phyloP scores from a whole-genome alignment of 2,113 vertebrate genomes.

The Puffinus mauretanicus region DNA sequence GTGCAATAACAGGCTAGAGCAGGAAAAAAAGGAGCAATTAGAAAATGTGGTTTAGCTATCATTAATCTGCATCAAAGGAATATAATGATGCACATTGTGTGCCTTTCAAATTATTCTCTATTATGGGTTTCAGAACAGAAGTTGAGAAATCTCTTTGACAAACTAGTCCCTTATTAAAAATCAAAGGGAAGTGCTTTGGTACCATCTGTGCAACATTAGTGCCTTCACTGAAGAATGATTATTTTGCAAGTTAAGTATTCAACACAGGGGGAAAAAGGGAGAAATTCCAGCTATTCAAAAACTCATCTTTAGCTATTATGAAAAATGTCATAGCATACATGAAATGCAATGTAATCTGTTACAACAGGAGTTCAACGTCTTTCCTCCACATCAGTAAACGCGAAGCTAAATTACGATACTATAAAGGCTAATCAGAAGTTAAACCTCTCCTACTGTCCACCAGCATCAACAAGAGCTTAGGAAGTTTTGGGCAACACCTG shows the following conservation, averaged over 20 bases:
- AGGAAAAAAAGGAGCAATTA: slow-evolving; percentile 69
- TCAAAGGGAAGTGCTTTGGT: slow-evolving; percentile 75
- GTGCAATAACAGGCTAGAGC: slow-evolving; percentile 39
- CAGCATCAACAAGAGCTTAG: not conserved
- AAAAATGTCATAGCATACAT: slow-evolving; percentile 21
- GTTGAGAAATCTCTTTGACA: slow-evolving; percentile 79
- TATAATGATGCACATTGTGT: slow-evolving; percentile 76
- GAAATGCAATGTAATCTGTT: slow-evolving; percentile 18
- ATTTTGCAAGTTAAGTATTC: slow-evolving; percentile 70
- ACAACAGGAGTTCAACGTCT: not conserved
- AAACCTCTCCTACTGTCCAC: not conserved
- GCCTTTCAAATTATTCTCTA: slow-evolving; percentile 79
- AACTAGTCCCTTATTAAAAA: slow-evolving; percentile 80
- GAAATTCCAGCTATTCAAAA: slow-evolving; percentile 62
- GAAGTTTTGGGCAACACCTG: slow-evolving; percentile 43
- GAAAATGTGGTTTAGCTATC: slow-evolving; percentile 72
- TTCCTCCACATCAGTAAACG: not conserved
- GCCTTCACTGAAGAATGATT: slow-evolving; percentile 71
- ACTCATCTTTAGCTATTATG: slow-evolving; percentile 50
- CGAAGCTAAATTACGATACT: not conserved
- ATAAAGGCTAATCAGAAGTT: slow-evolving; percentile 34
- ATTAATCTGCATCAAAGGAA: slow-evolving; percentile 83
- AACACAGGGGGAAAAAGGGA: not conserved
- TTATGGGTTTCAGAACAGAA: slow-evolving; percentile 75
- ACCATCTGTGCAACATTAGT: slow-evolving; percentile 79